These are phyloP conservation scores for Eupithecia subfuscata DNA, from an alignment of 2,888 invertebrate species.

Conservation along the genomic window DNA sequence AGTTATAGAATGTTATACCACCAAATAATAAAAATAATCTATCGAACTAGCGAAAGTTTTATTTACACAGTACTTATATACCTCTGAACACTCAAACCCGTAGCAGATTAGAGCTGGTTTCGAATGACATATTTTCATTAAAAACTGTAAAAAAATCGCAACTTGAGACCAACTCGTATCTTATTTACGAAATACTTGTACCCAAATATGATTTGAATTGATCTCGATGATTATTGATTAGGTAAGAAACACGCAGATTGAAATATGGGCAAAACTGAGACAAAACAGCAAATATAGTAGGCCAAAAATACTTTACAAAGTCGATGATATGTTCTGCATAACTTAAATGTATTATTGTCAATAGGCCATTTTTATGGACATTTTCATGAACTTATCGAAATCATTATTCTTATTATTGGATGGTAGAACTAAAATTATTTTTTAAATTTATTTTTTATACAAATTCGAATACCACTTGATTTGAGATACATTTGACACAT, in stretches of 20 bases:
- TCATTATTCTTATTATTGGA: slow-evolving; percentile 13
- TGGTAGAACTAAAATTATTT: slow-evolving; percentile 24
- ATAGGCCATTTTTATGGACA: not conserved
- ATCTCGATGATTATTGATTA: not conserved
- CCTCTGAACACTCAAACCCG: not conserved
- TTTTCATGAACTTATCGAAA: not conserved
- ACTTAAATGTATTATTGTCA: slow-evolving; percentile 15
- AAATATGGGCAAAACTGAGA: not conserved
- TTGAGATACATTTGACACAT: slow-evolving; percentile 48
- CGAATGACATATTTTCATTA: not conserved
- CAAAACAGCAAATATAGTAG: not conserved
- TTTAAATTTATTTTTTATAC: slow-evolving; percentile 32
- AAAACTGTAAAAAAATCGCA: not conserved
- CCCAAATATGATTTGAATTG: too few relatives aligned
- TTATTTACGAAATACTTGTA: not conserved
- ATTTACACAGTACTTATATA: not conserved
- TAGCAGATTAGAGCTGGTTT: not conserved
- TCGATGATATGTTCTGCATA: slow-evolving; percentile 1
- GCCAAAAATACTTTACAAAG: not conserved
- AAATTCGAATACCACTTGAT: slow-evolving; percentile 29
- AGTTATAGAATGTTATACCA: slow-evolving; percentile 7
- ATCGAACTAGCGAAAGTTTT: not conserved
- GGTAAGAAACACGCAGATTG: not conserved
- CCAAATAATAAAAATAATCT: not conserved
- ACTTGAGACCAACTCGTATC: not conserved